Base-by-base conservation (phyloP, 2,888 invertebrate species). In the Pandemis corylana region DNA sequence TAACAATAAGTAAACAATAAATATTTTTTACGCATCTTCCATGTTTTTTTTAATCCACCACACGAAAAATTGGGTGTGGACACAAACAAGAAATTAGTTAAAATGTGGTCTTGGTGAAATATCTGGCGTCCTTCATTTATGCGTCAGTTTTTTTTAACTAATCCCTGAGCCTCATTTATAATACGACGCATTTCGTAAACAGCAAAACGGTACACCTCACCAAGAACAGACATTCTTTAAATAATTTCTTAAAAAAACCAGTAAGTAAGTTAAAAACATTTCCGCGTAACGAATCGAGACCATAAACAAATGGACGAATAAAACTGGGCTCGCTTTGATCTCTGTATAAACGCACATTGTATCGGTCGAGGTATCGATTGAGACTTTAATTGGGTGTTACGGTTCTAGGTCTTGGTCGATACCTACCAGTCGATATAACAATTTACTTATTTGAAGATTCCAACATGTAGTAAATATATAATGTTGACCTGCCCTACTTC, bases 291-390 rank as follows among this genome's bases (percentile, higher is more conserved):
- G 61, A 70, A 70, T 61, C 44, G 65, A 61, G 65, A 65, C 69
- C 65, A 66, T 74, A 74, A 74, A 74, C 74, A 74, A 69, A 69
- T 59, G 5, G 20, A 42, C 49, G 44, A 74, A 53, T 74, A 70
- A 67, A 74, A 74, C 42, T 42, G n/a, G 64, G 28, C 62, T 28
- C 69, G 59, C 69, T 74, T 74, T 74, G 74, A 74, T 74, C 64
- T 74, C 51, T 9, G 59, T 42, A n/a, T 61, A 69, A 64, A 51
- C 51, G 74, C 28, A 74, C 51, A 64, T 70, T 69, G 65, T 65
- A 51, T 70, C 56, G 59, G 68, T 10, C 12, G 51, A 28, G 53
- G 63, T 61, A 74, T 70, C 61, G 74, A 74, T 70, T 66, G 74
- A 51, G 69, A 59, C 20, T 74, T 74, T 66, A 69, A 74, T 74